Evolutionary conservation across 2,888 invertebrate species (phyloP).

Genomic region (Lycocerus yunnanus): DNA sequence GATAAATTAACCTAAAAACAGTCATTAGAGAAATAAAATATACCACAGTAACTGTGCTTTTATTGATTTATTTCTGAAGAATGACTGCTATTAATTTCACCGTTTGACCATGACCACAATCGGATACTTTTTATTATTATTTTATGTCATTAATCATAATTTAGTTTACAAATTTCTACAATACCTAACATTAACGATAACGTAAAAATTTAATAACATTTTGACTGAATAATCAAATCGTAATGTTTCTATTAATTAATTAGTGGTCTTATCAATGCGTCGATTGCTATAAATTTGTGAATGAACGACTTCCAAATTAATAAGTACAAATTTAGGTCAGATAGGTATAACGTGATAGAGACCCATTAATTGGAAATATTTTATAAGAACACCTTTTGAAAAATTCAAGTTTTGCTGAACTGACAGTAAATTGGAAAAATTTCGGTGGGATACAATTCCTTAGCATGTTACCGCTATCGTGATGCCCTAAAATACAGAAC

Average conservation of each 20-base stretch:
- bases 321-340: neutral
- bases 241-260: neutral
- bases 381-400: neutral
- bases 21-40: neutral
- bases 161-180: neutral
- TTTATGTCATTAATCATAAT: neutral
- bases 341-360: neutral
- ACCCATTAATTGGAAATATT: neutral
- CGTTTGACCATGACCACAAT: constrained; percentile 1
- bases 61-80: neutral
- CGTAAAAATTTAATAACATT: neutral
- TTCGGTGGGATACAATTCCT: neutral
- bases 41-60: neutral
- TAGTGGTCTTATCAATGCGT: neutral
- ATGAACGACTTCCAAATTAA: neutral
- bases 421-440: neutral
- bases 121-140: neutral
- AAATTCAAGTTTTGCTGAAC: neutral
- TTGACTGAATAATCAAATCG: neutral
- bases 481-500: neutral
- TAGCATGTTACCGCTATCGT: neutral
- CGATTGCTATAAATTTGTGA: neutral
- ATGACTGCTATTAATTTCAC: neutral
- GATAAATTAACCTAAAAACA: neutral
- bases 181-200: neutral